phyloP scores from a whole-genome alignment of 2,797 vertebrate genomes.

The Champsocephalus gunnari region DNA sequence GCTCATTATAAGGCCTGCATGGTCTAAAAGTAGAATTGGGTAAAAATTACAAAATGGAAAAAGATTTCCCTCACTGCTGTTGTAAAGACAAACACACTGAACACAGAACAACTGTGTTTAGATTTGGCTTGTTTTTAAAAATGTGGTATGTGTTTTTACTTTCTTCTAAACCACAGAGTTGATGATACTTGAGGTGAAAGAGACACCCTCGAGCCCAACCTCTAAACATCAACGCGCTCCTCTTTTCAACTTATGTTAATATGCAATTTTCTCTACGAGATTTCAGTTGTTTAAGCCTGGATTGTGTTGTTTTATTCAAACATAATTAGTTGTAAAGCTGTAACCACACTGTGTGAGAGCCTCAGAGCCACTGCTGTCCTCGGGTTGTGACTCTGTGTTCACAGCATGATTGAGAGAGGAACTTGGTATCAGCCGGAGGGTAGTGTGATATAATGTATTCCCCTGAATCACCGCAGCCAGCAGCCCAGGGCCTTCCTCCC shows the following conservation, averaged over 20 bases:
- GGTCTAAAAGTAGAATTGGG: slow-evolving; percentile 26
- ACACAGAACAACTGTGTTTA: slow-evolving; percentile 51
- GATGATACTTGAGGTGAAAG: slow-evolving; percentile 37
- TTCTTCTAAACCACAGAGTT: slow-evolving; percentile 43
- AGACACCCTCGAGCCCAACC: slow-evolving; percentile 62
- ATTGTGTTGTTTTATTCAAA: slow-evolving; percentile 80
- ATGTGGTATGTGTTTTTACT: slow-evolving; percentile 52
- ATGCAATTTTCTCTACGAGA: slow-evolving; percentile 57
- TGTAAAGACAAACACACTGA: slow-evolving; percentile 63
- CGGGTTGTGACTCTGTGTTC: slow-evolving; percentile 73
- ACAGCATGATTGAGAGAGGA: slow-evolving; percentile 72
- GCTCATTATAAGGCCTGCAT: slow-evolving; percentile 52
- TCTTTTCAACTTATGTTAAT: slow-evolving; percentile 78
- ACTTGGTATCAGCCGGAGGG: slow-evolving; percentile 72
- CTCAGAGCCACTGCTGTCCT: slow-evolving; percentile 72
- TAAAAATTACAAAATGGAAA: slow-evolving; percentile 30
- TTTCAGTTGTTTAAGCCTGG: slow-evolving; percentile 69
- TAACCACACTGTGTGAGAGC: slow-evolving; percentile 34
- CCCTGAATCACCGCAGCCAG: slow-evolving; percentile 69
- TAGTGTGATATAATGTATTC: slow-evolving; percentile 78
- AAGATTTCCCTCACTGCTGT: slow-evolving; percentile 30
- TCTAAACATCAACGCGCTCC: slow-evolving; percentile 58
- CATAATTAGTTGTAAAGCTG: slow-evolving; percentile 73
- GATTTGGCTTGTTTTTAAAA: slow-evolving; percentile 66
- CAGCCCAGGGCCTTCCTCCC: slow-evolving; percentile 77